Evolutionary conservation across 2,113 vertebrate genomes (phyloP).

Genomic region (Alouatta palliata): DNA sequence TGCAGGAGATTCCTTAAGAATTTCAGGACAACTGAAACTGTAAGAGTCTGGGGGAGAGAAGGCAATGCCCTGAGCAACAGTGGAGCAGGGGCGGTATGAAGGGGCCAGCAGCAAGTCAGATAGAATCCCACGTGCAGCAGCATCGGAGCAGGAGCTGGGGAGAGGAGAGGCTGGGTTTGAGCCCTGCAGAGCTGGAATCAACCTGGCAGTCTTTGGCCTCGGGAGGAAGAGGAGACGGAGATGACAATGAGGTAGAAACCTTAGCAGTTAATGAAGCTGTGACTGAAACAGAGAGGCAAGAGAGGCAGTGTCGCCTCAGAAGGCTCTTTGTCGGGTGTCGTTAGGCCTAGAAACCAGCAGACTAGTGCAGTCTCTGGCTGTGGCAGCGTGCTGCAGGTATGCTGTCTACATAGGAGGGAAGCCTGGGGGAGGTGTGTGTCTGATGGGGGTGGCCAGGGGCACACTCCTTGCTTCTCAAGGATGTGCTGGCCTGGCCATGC

Average conservation of each 20-base stretch:
- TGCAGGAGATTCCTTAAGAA: background rate
- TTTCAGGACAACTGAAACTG: too few species aligned
- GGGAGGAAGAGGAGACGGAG: background rate
- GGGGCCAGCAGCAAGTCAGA: background rate
- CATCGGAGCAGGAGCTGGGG: background rate
- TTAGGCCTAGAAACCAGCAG: background rate
- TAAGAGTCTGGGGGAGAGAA: background rate
- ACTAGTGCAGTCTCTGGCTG: too few species aligned
- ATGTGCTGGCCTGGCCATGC: background rate
- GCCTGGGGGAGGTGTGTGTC: background rate
- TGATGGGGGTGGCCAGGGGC: too few species aligned
- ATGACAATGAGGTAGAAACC: background rate
- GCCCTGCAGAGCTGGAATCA: background rate
- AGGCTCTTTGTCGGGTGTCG: fast-evolving
- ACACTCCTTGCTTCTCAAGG: background rate
- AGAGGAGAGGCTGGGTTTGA: background rate
- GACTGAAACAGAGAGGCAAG: background rate
- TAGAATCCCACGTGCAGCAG: too few species aligned
- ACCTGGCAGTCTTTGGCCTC: background rate
- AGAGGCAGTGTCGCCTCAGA: fast-evolving
- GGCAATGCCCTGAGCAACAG: fast-evolving
- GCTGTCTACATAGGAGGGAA: too few species aligned
- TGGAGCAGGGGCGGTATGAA: background rate
- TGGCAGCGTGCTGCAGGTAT: fast-evolving
- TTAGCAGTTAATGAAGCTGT: background rate